Conservation (phyloP, 2,113 vertebrate genomes). For the Gallinago paraguaiae region DNA sequence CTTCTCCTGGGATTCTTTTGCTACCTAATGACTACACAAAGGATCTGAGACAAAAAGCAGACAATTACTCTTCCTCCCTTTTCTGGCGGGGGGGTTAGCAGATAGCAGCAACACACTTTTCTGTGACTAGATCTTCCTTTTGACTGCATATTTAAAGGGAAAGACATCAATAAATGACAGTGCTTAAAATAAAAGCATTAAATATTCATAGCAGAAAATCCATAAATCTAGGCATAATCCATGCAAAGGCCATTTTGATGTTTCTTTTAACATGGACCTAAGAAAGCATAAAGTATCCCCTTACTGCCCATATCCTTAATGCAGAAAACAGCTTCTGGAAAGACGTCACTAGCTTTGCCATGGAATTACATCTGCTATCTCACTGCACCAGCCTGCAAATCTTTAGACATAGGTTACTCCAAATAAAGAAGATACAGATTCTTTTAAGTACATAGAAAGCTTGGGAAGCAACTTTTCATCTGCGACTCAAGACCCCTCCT, state of each 20-base stretch:
- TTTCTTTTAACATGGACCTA: neutral
- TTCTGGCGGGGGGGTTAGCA: neutral
- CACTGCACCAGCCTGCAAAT: conserved; percentile 1
- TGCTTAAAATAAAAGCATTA: neutral
- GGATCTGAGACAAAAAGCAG: neutral
- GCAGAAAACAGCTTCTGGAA: neutral
- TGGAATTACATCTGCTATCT: neutral
- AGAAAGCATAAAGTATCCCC: neutral
- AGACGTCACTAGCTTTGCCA: neutral
- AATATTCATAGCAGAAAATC: conserved; percentile 4
- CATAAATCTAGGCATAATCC: neutral
- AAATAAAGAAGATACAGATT: neutral
- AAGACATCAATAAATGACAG: neutral
- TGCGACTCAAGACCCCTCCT: neutral
- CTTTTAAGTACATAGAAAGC: neutral
- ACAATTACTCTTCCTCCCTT: neutral
- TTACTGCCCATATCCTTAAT: neutral
- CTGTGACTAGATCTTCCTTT: neutral
- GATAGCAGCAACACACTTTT: neutral
- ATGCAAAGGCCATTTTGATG: neutral
- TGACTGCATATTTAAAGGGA: neutral
- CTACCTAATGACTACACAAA: neutral
- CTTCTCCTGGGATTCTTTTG: neutral
- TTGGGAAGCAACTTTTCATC: neutral
- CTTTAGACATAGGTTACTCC: neutral